These are phyloP conservation scores for Drosophila antonietae DNA, from an alignment of 2,888 invertebrate genomes.

Conservation along the genomic window DNA sequence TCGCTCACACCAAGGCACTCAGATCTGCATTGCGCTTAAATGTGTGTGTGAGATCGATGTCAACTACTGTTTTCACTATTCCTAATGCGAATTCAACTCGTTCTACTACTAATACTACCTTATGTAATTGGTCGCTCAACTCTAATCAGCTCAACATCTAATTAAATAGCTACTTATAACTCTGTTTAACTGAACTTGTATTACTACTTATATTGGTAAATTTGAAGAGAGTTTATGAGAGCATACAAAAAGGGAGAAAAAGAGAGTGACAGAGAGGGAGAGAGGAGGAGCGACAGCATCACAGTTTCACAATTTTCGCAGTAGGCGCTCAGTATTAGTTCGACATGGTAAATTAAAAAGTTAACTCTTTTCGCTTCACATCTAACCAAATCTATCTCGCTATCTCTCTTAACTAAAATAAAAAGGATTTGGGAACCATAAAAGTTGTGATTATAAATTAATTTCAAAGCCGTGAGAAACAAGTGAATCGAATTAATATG, in stretches of 20 bases:
- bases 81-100: not conserved
- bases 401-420: not conserved
- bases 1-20: constrained; percentile 4
- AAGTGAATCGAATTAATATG: not conserved
- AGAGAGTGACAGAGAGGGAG: not conserved
- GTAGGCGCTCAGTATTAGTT: not conserved
- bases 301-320: not conserved
- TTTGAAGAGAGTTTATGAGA: not conserved
- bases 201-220: not conserved
- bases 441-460: not conserved
- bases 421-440: not conserved
- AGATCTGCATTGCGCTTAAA: not conserved
- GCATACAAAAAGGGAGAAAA: not conserved
- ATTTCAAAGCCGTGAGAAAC: not conserved
- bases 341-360: not conserved
- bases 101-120: not conserved
- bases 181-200: not conserved
- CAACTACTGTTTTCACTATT: not conserved
- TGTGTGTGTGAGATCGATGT: not conserved
- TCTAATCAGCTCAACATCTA: too few species aligned
- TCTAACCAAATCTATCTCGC: not conserved
- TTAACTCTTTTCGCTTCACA: not conserved
- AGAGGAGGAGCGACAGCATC: not conserved
- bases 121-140: too few species aligned
- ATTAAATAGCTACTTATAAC: not conserved